Evolutionary conservation across 2,113 vertebrate species (phyloP).

Genomic region (Sceloporus undulatus): DNA sequence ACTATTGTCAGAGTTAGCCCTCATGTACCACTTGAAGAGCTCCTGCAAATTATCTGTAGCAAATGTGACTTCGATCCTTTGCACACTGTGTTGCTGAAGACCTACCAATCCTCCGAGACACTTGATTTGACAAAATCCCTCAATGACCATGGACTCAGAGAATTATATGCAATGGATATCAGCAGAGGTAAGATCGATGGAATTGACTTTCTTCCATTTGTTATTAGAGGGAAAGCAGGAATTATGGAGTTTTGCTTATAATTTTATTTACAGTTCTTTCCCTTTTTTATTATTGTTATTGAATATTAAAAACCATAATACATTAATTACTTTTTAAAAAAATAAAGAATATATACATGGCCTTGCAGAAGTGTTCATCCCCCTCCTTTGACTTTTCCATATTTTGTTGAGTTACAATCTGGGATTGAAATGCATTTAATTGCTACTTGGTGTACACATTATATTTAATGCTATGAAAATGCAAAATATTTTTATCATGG

Average conservation of each 20-base stretch:
- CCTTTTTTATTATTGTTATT: background rate
- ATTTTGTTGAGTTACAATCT: no score
- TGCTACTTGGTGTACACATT: no score
- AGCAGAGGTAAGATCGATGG: conserved; percentile 80
- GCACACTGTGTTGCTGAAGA: conserved; percentile 86
- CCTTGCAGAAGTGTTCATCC: background rate
- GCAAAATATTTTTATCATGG: no score
- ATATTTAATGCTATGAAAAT: no score
- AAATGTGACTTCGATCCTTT: conserved; percentile 94
- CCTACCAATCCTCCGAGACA: conserved; percentile 85
- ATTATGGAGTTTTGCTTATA: background rate
- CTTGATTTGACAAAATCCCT: conserved; percentile 90
- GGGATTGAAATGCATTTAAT: no score
- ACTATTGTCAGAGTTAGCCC: conserved; percentile 93
- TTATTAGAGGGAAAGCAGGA: background rate
- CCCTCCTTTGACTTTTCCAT: background rate
- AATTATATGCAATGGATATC: conserved; percentile 93
- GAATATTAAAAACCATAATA: background rate
- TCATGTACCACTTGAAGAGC: conserved; percentile 84
- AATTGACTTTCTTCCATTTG: background rate
- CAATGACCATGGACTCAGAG: conserved; percentile 91
- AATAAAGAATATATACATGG: background rate
- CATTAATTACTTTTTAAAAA: background rate
- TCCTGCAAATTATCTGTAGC: conserved; percentile 86
- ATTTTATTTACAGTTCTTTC: background rate